Percentiles rank a stretch among this genome's conserved stretches.
phyloP scores from a whole-genome alignment of 1,140 invertebrate genomes.

The Drosophila arawakana region DNA sequence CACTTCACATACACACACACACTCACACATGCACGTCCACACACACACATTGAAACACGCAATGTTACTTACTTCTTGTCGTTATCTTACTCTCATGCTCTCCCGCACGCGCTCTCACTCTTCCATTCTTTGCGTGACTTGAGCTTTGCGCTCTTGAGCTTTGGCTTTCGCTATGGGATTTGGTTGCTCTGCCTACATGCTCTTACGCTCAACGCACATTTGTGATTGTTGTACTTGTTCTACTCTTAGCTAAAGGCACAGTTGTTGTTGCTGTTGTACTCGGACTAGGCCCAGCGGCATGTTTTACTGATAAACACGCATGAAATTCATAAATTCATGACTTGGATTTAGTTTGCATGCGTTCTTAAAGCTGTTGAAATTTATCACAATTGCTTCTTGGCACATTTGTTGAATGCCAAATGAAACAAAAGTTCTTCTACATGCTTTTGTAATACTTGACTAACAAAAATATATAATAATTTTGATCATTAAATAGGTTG shows the following conservation, averaged over 20 bases:
- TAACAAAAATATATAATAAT: not conserved
- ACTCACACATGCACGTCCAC: not conserved
- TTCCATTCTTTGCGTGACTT: slow-evolving; percentile 44
- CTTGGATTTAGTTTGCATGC: slow-evolving; percentile 49
- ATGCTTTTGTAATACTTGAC: not conserved
- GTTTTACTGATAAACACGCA: slow-evolving; percentile 78
- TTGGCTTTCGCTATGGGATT: slow-evolving; percentile 51
- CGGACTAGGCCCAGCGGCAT: slow-evolving; percentile 53
- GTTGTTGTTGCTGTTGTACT: slow-evolving; percentile 24
- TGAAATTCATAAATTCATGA: slow-evolving; percentile 76
- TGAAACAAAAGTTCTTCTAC: slow-evolving; percentile 34
- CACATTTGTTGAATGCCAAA: slow-evolving; percentile 67
- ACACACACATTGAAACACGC: slow-evolving; percentile 2
- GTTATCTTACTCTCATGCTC: slow-evolving; percentile 50
- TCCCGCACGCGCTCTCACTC: slow-evolving; percentile 7
- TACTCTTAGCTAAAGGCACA: slow-evolving; percentile 3
- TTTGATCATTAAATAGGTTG: not conserved
- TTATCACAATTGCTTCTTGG: slow-evolving; percentile 36
- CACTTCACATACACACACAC: slow-evolving; percentile 25
- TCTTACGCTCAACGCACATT: slow-evolving; percentile 9
- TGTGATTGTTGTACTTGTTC: slow-evolving; percentile 12
- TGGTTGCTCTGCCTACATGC: slow-evolving; percentile 28
- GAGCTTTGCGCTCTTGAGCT: slow-evolving; percentile 62
- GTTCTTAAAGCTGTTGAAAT: slow-evolving; percentile 68
- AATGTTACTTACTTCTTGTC: slow-evolving; percentile 10